Conservation (phyloP, 2,113 vertebrate species). For the Thalassoma bifasciatum region DNA sequence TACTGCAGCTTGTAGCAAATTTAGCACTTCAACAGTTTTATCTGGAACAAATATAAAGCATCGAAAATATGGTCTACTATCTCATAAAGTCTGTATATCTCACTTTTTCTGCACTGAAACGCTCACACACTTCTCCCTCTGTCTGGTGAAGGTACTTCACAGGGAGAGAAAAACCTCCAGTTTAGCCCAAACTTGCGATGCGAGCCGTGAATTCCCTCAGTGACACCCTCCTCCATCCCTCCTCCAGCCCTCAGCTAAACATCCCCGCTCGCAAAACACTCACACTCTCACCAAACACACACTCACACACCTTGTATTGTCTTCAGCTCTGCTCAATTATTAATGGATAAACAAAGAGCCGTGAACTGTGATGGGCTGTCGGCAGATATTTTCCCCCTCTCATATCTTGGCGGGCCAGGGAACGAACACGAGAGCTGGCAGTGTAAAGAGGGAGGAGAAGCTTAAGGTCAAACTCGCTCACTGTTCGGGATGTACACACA, state of each 20-base stretch:
- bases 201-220: slow-evolving; percentile 63
- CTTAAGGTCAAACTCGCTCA: slow-evolving; percentile 79
- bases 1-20: too few relatives aligned
- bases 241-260: slow-evolving; percentile 19
- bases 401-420: slow-evolving; percentile 69
- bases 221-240: slow-evolving; percentile 49
- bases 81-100: not conserved
- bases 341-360: slow-evolving; percentile 82
- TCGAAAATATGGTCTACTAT: too few relatives aligned
- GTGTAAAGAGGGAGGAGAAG: slow-evolving; percentile 75
- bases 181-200: slow-evolving; percentile 70
- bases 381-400: slow-evolving; percentile 73
- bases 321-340: slow-evolving; percentile 81
- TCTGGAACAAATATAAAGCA: too few relatives aligned
- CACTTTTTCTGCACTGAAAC: not conserved
- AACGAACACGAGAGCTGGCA: slow-evolving; percentile 74
- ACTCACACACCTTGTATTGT: slow-evolving; percentile 60
- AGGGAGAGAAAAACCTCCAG: slow-evolving; percentile 58
- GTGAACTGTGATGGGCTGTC: slow-evolving; percentile 78
- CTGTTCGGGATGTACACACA: too few relatives aligned
- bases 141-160: slow-evolving; percentile 42
- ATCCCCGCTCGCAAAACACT: not conserved
- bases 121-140: not conserved
- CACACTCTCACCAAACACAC: slow-evolving; percentile 10
- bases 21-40: too few relatives aligned